Conservation (phyloP, 2,113 vertebrate genomes). For the Pionites leucogaster region DNA sequence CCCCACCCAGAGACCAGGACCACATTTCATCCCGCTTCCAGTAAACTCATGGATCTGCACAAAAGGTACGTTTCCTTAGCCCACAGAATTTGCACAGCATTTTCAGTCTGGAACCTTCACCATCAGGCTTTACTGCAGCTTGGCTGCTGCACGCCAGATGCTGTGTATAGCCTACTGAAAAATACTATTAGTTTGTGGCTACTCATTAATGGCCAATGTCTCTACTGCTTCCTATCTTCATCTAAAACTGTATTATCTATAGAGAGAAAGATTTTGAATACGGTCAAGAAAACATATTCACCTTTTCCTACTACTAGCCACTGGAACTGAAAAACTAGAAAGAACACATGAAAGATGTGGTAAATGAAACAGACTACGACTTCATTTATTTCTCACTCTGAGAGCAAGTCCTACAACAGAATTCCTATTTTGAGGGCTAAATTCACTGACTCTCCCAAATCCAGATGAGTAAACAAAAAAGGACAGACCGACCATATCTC, state of each 20-base stretch:
- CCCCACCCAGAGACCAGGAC: background rate
- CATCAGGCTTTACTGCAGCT: background rate
- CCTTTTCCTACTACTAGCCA: background rate
- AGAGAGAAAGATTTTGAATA: background rate
- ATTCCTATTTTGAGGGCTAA: background rate
- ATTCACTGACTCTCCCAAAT: background rate
- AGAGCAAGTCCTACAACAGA: background rate
- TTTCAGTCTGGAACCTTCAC: background rate
- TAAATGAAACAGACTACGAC: background rate
- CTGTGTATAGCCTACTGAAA: background rate
- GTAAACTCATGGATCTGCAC: background rate
- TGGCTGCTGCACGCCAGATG: accelerated
- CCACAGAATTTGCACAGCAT: background rate
- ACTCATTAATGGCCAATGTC: background rate
- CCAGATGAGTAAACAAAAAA: background rate
- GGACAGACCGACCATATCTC: background rate
- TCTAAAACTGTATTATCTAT: background rate
- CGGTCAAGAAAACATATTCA: background rate
- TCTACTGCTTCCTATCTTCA: background rate
- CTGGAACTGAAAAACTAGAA: background rate
- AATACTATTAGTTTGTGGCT: background rate
- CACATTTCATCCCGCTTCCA: background rate
- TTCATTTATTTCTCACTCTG: background rate
- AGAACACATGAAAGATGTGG: background rate
- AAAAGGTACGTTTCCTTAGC: background rate